Evolutionary conservation across 2,888 invertebrate genomes (phyloP).

Genomic region (Oscheius sp.): DNA sequence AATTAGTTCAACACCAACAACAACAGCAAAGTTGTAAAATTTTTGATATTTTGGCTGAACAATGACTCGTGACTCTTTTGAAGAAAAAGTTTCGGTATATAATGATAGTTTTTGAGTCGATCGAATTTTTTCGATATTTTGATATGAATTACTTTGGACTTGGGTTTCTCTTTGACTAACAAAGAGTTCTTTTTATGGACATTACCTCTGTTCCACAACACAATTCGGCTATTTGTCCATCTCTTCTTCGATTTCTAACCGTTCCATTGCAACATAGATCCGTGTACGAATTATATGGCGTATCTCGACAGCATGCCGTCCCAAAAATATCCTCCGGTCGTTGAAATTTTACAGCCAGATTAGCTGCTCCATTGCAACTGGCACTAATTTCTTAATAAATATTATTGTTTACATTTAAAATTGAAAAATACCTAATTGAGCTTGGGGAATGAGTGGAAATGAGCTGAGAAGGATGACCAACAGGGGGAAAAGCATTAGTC

Average conservation of each 20-base stretch:
- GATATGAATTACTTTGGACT: no score
- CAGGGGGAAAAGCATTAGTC: slow-evolving; percentile 19
- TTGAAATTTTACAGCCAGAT: slow-evolving; percentile 40
- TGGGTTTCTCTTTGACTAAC: no score
- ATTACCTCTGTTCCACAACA: slow-evolving; percentile 31
- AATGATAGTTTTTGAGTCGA: no score
- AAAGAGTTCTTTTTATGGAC: background rate
- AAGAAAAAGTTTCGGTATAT: no score
- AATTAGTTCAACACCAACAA: no score
- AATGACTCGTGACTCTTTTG: no score
- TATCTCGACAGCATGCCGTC: slow-evolving; percentile 58
- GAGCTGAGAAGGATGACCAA: background rate
- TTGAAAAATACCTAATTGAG: slow-evolving; percentile 14
- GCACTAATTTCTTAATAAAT: slow-evolving; percentile 43
- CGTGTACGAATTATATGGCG: slow-evolving; percentile 63
- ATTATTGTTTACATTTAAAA: background rate
- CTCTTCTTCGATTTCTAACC: slow-evolving; percentile 37
- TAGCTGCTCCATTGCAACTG: slow-evolving; percentile 33
- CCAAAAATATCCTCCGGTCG: slow-evolving; percentile 55
- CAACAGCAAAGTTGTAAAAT: no score
- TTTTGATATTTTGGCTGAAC: no score
- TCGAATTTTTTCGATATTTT: no score
- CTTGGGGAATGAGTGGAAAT: background rate
- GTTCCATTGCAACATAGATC: slow-evolving; percentile 61
- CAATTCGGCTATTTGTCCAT: slow-evolving; percentile 26